Percentiles rank a stretch among this genome's conserved stretches.
These are phyloP conservation scores for Serripes groenlandicus DNA, from an alignment of 2,888 invertebrate genomes.

Conservation along the genomic window DNA sequence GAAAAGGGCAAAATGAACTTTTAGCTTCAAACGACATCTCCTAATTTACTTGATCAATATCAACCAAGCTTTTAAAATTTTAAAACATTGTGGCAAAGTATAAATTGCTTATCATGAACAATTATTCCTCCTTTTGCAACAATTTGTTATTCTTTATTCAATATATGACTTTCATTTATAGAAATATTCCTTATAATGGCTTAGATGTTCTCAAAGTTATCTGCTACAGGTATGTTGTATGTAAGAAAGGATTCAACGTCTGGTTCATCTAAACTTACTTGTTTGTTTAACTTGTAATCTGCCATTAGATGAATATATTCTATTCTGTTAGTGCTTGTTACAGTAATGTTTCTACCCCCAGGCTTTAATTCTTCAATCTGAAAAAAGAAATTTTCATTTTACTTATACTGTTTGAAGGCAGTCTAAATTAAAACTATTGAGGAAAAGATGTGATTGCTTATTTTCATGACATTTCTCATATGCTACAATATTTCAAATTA, in stretches of 20 bases:
- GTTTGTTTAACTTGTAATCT: slow-evolving; percentile 97
- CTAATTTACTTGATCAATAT: no score
- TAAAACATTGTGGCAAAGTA: no score
- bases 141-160: not conserved
- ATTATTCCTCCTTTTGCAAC: not conserved
- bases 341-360: slow-evolving; percentile 95
- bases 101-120: no score
- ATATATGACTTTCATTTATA: not conserved
- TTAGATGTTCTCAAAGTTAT: no score
- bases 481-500: not conserved
- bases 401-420: not conserved
- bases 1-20: no score
- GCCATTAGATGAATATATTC: slow-evolving; percentile 99
- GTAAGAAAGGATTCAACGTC: no score
- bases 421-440: not conserved
- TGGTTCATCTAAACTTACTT: no score
- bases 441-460: not conserved
- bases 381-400: not conserved
- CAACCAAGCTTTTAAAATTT: no score
- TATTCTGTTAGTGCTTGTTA: slow-evolving; percentile 96
- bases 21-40: no score
- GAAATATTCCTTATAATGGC: no score
- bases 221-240: no score
- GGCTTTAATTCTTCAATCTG: slow-evolving; percentile 95
- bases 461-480: not conserved